These are phyloP conservation scores for Neomorphus geoffroyi DNA, from an alignment of 2,797 vertebrate species.

Conservation along the genomic window DNA sequence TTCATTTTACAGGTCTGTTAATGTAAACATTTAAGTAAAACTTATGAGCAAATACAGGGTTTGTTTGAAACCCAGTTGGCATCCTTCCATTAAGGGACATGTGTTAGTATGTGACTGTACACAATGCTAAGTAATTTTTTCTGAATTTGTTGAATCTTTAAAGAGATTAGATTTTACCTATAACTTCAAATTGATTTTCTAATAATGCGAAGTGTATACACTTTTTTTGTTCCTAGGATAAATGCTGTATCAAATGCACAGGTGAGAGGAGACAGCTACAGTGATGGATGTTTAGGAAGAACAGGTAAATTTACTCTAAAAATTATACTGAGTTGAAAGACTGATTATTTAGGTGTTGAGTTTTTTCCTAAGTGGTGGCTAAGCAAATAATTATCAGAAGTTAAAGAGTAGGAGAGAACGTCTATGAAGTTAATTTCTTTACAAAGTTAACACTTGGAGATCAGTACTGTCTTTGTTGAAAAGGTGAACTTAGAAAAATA, in stretches of 20 bases:
- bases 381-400: not conserved
- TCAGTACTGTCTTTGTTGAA: not conserved
- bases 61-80: not conserved
- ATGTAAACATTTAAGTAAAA: not conserved
- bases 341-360: not conserved
- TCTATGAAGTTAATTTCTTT: not conserved
- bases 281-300: slow-evolving; percentile 88
- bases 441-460: not conserved
- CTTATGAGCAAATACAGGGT: not conserved
- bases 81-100: not conserved
- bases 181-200: not conserved
- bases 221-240: slow-evolving; percentile 78
- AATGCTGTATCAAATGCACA: slow-evolving; percentile 94
- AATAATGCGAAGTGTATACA: not conserved
- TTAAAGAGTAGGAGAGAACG: not conserved
- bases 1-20: not conserved
- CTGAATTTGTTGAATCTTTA: not conserved
- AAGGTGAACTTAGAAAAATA: not conserved
- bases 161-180: not conserved
- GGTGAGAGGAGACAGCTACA: slow-evolving; percentile 89
- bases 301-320: slow-evolving; percentile 78
- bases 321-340: not conserved
- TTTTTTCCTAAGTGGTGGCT: not conserved
- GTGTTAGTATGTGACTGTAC: not conserved
- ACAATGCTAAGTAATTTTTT: not conserved